Conservation (phyloP, 2,888 invertebrate genomes). For the Cephus runcator region DNA sequence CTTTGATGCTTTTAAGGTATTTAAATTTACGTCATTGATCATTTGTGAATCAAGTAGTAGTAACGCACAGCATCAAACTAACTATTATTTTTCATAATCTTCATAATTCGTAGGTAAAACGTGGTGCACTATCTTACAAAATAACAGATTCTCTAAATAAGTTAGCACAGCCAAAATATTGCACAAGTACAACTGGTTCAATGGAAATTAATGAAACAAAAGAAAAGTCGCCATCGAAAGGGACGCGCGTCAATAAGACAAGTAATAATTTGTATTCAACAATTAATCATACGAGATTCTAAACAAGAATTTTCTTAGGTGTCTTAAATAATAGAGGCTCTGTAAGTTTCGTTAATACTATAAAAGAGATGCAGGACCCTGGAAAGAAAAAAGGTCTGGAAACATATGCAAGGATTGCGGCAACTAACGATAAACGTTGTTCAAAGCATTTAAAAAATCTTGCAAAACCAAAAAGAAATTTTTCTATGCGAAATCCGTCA, state of each 20-base stretch:
- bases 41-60: neutral
- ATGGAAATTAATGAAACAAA: neutral
- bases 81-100: neutral
- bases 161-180: conserved; percentile 32
- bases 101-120: conserved; percentile 32
- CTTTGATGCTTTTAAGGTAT: conserved; percentile 25
- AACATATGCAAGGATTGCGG: conserved; percentile 39
- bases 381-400: conserved; percentile 23
- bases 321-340: neutral
- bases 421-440: conserved; percentile 35
- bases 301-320: neutral
- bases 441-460: conserved; percentile 37
- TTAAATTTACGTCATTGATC: neutral
- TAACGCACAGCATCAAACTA: neutral
- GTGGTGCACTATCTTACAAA: conserved; percentile 33
- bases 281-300: neutral
- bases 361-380: neutral
- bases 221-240: neutral
- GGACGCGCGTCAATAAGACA: neutral
- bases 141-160: conserved; percentile 37
- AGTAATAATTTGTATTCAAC: neutral
- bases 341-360: neutral
- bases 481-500: neutral
- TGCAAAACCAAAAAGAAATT: conserved; percentile 32
- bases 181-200: neutral